Conservation (phyloP, 2,797 vertebrate genomes). For the Mycteria americana region DNA sequence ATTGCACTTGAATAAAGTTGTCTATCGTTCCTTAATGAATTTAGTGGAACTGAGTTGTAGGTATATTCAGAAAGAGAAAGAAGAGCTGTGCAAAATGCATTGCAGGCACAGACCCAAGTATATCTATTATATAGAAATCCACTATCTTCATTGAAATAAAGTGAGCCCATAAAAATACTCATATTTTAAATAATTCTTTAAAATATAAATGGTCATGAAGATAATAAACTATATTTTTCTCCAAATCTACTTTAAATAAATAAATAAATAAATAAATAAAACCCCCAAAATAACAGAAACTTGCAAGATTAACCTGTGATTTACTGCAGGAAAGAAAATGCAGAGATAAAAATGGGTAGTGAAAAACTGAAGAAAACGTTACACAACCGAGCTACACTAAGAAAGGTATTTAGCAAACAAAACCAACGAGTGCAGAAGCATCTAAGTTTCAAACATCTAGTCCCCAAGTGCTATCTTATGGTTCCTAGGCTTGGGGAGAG, state of each 20-base stretch:
- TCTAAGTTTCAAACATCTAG: background rate
- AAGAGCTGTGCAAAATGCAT: background rate
- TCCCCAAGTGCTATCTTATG: background rate
- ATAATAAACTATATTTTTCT: background rate
- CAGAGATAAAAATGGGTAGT: background rate
- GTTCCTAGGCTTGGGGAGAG: background rate
- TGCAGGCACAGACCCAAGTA: background rate
- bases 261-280: too few relatives aligned
- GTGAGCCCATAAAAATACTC: background rate
- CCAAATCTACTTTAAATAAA: background rate
- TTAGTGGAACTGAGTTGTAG: background rate
- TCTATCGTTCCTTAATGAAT: background rate
- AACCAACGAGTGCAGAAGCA: background rate
- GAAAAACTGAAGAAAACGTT: background rate
- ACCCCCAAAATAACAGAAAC: too few relatives aligned
- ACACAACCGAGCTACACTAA: fast-evolving
- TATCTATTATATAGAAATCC: background rate
- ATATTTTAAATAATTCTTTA: background rate
- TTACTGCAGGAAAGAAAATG: background rate
- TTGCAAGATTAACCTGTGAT: background rate
- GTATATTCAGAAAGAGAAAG: background rate
- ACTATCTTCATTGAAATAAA: background rate
- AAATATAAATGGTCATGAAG: background rate
- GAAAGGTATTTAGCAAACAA: background rate
- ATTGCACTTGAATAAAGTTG: background rate